Conservation (phyloP, 2,797 vertebrate species). For the Rousettus madagascariensis region DNA sequence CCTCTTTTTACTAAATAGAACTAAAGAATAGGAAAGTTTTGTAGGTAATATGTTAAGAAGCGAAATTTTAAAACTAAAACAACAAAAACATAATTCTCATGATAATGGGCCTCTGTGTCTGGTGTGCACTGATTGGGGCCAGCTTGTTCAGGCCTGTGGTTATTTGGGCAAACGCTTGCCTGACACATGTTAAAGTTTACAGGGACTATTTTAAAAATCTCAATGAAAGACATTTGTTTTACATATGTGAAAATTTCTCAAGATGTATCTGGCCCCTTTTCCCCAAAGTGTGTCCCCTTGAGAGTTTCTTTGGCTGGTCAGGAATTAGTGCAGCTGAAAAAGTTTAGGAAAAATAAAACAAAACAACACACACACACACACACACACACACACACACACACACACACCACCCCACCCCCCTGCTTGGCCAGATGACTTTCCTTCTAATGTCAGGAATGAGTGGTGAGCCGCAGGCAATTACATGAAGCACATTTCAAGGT, state of each 20-base stretch:
- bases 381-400: too few species aligned
- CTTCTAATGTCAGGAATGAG: not conserved
- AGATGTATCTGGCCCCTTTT: not conserved
- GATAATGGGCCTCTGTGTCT: not conserved
- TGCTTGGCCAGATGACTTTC: not conserved
- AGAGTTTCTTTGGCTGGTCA: not conserved
- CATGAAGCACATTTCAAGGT: not conserved
- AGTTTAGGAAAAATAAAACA: not conserved
- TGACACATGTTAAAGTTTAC: slow-evolving; percentile 32
- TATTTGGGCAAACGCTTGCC: slow-evolving; percentile 22
- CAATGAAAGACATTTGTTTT: slow-evolving; percentile 55
- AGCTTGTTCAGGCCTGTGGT: not conserved
- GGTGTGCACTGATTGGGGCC: not conserved
- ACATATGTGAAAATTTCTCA: slow-evolving; percentile 46
- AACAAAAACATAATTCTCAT: not conserved
- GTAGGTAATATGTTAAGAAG: not conserved
- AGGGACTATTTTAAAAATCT: slow-evolving; percentile 44
- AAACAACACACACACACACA: not conserved
- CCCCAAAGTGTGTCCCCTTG: not conserved
- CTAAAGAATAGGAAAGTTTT: not conserved
- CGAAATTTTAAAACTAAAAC: not conserved
- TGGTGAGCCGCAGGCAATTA: not conserved
- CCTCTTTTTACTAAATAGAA: not conserved
- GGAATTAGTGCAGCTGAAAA: slow-evolving; percentile 42
- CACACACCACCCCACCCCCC: too few species aligned